These are phyloP conservation scores for Orchesella flavescens DNA, from an alignment of 2,888 invertebrate species.

Conservation along the genomic window DNA sequence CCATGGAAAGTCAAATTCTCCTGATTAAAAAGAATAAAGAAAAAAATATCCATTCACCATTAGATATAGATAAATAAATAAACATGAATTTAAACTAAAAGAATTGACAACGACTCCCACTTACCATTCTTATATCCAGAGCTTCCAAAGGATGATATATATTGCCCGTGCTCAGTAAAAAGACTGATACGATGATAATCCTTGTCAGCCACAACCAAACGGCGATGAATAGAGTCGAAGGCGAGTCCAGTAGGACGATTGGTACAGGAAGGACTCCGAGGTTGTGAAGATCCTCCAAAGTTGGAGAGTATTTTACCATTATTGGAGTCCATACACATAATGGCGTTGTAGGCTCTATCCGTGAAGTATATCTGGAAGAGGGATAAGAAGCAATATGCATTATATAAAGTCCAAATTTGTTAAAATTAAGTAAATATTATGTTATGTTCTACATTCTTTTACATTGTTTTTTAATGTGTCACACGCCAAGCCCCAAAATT, in stretches of 20 bases:
- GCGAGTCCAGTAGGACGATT: slow-evolving; percentile 56
- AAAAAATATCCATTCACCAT: too few species aligned
- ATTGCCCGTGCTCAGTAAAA: slow-evolving; percentile 47
- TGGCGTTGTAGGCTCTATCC: slow-evolving; percentile 43
- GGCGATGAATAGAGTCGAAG: slow-evolving; percentile 27
- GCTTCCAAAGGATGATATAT: slow-evolving; percentile 45
- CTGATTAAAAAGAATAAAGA: slow-evolving; percentile 10
- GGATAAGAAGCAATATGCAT: not conserved
- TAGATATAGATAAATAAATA: not conserved
- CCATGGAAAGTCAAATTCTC: slow-evolving; percentile 69
- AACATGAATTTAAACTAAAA: too few species aligned
- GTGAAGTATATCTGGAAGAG: slow-evolving; percentile 35
- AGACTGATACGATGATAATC: slow-evolving; percentile 58
- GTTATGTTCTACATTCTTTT: too few species aligned
- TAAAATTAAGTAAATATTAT: not conserved
- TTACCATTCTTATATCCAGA: slow-evolving; percentile 47
- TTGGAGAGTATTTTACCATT: slow-evolving; percentile 13
- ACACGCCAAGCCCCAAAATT: slow-evolving; percentile 52
- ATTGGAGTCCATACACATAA: slow-evolving; percentile 14
- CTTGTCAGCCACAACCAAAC: slow-evolving; percentile 58
- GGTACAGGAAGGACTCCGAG: too few species aligned
- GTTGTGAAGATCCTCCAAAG: not conserved
- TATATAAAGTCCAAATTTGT: not conserved
- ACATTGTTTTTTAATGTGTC: slow-evolving; percentile 34
- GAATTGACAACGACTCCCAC: too few species aligned